Conservation (phyloP, 2,113 vertebrate species). For the Nibea albiflora region DNA sequence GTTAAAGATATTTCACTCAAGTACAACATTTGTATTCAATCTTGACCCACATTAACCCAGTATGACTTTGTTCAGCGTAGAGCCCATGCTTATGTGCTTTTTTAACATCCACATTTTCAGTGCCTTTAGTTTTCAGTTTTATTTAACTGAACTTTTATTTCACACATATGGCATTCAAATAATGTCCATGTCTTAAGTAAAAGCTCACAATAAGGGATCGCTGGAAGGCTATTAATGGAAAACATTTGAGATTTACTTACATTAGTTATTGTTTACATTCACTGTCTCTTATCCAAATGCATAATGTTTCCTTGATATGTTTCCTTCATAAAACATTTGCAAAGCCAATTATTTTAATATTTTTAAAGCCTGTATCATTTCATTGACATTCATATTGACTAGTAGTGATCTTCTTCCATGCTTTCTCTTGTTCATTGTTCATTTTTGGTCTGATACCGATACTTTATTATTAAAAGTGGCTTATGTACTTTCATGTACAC, state of each 20-base stretch:
- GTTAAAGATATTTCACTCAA: constrained; percentile 40
- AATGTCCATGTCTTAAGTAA: not conserved
- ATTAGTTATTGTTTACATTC: not conserved
- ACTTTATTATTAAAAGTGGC: no score
- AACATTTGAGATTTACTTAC: not conserved
- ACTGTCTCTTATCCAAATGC: no score
- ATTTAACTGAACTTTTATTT: not conserved
- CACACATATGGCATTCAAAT: not conserved
- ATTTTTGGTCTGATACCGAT: no score
- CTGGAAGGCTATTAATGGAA: not conserved
- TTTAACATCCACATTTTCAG: not conserved
- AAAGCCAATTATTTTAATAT: not conserved
- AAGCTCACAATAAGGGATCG: not conserved
- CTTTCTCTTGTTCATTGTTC: not conserved
- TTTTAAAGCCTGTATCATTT: not conserved
- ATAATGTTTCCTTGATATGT: not conserved
- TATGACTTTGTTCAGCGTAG: not conserved
- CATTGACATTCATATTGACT: not conserved
- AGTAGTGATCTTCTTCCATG: not conserved
- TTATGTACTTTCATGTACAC: no score
- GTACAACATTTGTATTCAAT: constrained; percentile 55
- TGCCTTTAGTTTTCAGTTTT: not conserved
- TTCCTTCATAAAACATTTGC: not conserved
- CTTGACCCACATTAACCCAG: constrained; percentile 21
- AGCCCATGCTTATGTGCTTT: constrained; percentile 1